Evolutionary conservation across 2,797 vertebrate species (phyloP), one percentile per base, ranked within the genome.

Genomic region (Arrhamphus sclerolepis): DNA sequence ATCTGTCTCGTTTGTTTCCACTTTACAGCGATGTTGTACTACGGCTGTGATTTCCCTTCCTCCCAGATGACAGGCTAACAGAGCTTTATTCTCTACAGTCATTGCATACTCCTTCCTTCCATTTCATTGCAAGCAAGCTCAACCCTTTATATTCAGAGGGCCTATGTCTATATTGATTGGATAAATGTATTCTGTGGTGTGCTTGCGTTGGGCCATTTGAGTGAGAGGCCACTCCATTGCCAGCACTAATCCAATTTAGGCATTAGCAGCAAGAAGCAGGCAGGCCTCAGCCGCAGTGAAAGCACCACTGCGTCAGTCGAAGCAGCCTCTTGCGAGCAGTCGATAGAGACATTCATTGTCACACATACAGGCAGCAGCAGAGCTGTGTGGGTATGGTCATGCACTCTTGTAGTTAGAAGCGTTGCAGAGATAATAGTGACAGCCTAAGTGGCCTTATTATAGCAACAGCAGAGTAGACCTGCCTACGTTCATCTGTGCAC

Each of bases 231-330:
- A 64, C 65, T 82, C 71, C 49, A 77, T 82, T 52, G 57, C 69
- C 72, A 75, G 53, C 70, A 55, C 81, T 91, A 91, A 92, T 92
- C 91, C 89, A 87, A 91, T 92, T 91, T 85, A 87, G 70, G 85
- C 50, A 86, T 91, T 91, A 90, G 78, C 70, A 49, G 70, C 76
- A 46, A 39, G 42, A 41, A 72, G 52, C 59, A 70, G 49, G 70
- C 56, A 74, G 83, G 78, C 60, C 56, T 66, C 49, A 70, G 74
- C 61, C 20, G 2, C 73, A 58, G 64, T 46, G 75, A 75, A 71
- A 79, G 79, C 75, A 56, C 56, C 41, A 49, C 56, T 20, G 58
- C 22, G 54, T 56, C 57, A 70, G 70, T 70, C 13, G 31, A 61
- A 73, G 48, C 67, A 62, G 58, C 60, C 81, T 70, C 14, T 50